Base-by-base conservation (phyloP, 53 echinoderm and acorn worm species). In the Echinometra lucunter region DNA sequence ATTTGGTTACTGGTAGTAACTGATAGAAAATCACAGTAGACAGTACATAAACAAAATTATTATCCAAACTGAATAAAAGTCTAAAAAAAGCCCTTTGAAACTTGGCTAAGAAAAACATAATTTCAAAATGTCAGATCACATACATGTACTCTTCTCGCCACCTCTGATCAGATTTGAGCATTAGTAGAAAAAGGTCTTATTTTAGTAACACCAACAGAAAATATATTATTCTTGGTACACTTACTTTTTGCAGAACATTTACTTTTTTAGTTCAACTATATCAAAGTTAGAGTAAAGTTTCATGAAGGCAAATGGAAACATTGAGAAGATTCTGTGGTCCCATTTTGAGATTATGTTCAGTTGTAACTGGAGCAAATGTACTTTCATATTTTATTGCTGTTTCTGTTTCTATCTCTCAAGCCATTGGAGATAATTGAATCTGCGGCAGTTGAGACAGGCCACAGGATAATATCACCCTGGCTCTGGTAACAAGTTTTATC, bases 401-500 rank as follows among this genome's bases (percentile, higher is more conserved):
- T 93, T 81, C 72, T 93, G 37, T 93, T 93, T 93, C 56, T 58
- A 93, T 81, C 93, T 93, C 81, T 80, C 57, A 92, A 92, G 92
- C 92, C 47, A 55, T 58, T 55, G 80, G 56, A 57, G 93, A 72
- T 70, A 25, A 66, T 30, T 66, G 66, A 63, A 63, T 34, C 40
- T 47, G 30, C 45, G 18, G 69, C 92, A 56, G 45, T 56, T 47
- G 69, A 35, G 44, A 25, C 90, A 63, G 58, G 40, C 42, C 69
- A 28, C 45, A 72, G 92, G 92, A 92, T 90, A 58, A 58, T 63
- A 37, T 63, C 92, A 30, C 70, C 92, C 23, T 17, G 44, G 23
- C 74, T 92, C 92, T 70, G 92, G 92, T 92, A 92, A 92, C 74
- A 37, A 44, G 42, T 58, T 66, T 63, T 63, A 89, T 89, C 89